Conservation (phyloP, 2,888 invertebrate species). For the Hybos culiciformis region DNA sequence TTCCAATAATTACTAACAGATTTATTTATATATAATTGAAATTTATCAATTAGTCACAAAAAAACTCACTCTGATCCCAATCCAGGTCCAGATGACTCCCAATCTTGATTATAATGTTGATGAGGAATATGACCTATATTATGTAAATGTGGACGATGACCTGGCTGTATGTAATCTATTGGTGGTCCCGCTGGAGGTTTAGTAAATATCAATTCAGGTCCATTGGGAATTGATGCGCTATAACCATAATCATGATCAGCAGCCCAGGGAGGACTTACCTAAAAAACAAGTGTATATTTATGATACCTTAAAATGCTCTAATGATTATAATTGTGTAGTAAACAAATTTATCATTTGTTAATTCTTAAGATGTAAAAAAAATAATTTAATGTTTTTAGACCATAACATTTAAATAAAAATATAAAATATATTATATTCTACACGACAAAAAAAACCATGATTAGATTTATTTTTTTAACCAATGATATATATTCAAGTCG, state of each 20-base stretch:
- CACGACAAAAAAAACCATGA: too few species aligned
- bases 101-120: slow-evolving; percentile 40
- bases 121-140: slow-evolving; percentile 23
- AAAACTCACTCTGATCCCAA: slow-evolving; percentile 46
- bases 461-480: too few species aligned
- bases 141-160: slow-evolving; percentile 26
- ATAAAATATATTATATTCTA: too few species aligned
- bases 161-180: slow-evolving; percentile 26
- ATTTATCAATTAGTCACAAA: too few species aligned
- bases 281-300: too few species aligned
- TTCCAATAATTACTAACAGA: background rate
- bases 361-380: background rate
- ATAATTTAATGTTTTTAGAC: too few species aligned
- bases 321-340: too few species aligned
- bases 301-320: too few species aligned
- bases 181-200: slow-evolving; percentile 32
- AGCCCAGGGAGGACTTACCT: slow-evolving; percentile 30
- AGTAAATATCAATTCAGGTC: slow-evolving; percentile 31
- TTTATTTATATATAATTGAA: too few species aligned
- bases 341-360: background rate
- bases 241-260: slow-evolving; percentile 20
- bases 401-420: too few species aligned
- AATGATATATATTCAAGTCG: too few species aligned
- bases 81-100: slow-evolving; percentile 48
- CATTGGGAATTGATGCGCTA: slow-evolving; percentile 10